Evolutionary conservation across 1,140 invertebrate genomes (phyloP).

Genomic region (Pseudomyrmex flavicornis): DNA sequence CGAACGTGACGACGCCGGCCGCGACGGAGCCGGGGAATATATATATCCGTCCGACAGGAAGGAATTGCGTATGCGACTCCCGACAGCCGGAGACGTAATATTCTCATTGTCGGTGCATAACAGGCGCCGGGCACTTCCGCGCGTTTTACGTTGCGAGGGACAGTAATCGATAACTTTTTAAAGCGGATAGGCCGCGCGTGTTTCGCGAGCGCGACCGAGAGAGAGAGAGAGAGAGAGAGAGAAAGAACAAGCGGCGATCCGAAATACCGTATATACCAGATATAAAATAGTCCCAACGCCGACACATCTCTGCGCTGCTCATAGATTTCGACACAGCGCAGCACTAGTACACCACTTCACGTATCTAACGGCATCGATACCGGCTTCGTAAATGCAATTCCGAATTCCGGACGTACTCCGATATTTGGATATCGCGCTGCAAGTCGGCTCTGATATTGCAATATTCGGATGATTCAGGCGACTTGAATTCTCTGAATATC

Average conservation of each 20-base stretch:
- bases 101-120: conserved; percentile 61
- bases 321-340: conserved; percentile 28
- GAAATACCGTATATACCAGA: background rate
- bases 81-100: conserved; percentile 61
- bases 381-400: conserved; percentile 52
- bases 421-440: conserved; percentile 62
- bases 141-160: conserved; percentile 51
- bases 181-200: conserved; percentile 47
- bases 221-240: background rate
- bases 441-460: conserved; percentile 45
- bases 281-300: conserved; percentile 33
- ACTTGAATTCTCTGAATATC: conserved; percentile 59
- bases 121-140: conserved; percentile 56
- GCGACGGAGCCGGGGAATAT: conserved; percentile 3
- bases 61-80: conserved; percentile 58
- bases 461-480: conserved; percentile 47
- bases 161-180: conserved; percentile 60
- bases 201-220: background rate
- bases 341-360: conserved; percentile 25
- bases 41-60: conserved; percentile 50
- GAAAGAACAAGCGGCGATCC: background rate
- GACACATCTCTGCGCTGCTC: conserved; percentile 13
- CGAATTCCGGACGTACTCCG: conserved; percentile 54
- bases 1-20: conserved; percentile 5
- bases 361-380: conserved; percentile 50